Conservation (phyloP, 2,888 invertebrate genomes). For the Thereva unica region DNA sequence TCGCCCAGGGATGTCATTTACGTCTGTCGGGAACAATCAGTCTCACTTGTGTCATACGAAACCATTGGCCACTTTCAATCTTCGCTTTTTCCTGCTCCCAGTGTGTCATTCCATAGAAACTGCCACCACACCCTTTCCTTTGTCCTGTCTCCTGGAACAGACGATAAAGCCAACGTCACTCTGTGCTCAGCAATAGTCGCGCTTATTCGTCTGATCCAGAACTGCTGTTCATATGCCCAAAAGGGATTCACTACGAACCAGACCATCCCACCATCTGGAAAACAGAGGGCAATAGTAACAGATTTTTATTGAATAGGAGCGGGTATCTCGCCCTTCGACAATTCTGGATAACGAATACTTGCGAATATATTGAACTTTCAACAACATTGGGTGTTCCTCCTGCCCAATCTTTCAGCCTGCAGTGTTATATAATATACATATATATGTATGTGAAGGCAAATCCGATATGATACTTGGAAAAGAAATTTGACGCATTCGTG, state of each 20-base stretch:
- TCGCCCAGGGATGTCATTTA: conserved; percentile 15
- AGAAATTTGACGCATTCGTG: too few species aligned
- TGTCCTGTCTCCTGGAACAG: conserved; percentile 6
- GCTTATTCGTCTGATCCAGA: conserved; percentile 9
- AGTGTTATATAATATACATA: too few species aligned
- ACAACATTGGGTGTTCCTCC: too few species aligned
- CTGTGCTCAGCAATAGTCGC: conserved; percentile 16
- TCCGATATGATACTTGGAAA: too few species aligned
- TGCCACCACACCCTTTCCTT: background rate
- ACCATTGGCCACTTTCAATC: conserved; percentile 34
- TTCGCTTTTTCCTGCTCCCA: conserved; percentile 14
- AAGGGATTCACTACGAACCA: conserved; percentile 1
- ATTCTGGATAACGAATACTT: too few species aligned
- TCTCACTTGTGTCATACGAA: conserved; percentile 32
- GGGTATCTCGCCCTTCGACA: too few species aligned
- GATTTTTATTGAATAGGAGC: conserved; percentile 34
- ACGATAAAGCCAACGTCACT: too few species aligned
- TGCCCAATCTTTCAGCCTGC: too few species aligned
- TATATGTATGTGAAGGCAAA: too few species aligned
- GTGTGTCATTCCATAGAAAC: background rate
- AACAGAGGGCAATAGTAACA: conserved; percentile 27
- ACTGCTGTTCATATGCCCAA: too few species aligned
- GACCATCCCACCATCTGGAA: conserved; percentile 26
- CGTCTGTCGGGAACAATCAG: conserved; percentile 29
- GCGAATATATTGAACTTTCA: too few species aligned